Evolutionary conservation across 23 tunicate species (phyloP), one percentile per base, ranked within the genome.

Genomic region (Styela plicata): DNA sequence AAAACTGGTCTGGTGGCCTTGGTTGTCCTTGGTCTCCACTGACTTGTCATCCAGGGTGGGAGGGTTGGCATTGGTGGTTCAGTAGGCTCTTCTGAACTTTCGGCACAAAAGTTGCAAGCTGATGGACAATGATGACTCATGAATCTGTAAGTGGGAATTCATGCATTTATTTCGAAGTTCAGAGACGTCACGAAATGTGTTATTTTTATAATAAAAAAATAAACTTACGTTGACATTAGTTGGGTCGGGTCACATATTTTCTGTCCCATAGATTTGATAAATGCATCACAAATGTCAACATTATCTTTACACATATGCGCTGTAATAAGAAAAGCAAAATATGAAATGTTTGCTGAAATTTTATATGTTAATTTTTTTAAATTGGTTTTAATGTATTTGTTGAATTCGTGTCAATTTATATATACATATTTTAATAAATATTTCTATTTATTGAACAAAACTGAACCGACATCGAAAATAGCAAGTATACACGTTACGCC

Each of bases 111-210:
- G 18, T 83, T 83, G 74, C 94, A 89, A 30, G 88, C 80, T 25
- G 36, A 27, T 3, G 94, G 94, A 61, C 94, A 89, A 28, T 89
- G 85, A 27, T 83, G 79, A 31, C 94, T 84, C 94, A 89, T 89
- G 65, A 89, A 84, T 27, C 81, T 76, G 65, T 18, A 44, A 63
- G 81, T 84, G 52, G 36, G 75, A 68, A 69, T 31, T n/a, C n/a
- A n/a, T n/a, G n/a, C n/a, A n/a, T n/a, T n/a, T n/a, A n/a, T n/a
- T 0, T 62, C 1, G 0, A 62, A 62, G 65, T 62, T 21, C n/a
- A 0, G 22, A 62, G 65, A 21, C 65, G n/a, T n/a, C n/a, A n/a
- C n/a, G n/a, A n/a, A n/a, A n/a, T n/a, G n/a, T n/a, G n/a, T n/a
- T n/a, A n/a, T n/a, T n/a, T n/a, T n/a, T n/a, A n/a, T n/a, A n/a